These are phyloP conservation scores for Macrotrachela quadricornifera DNA, from an alignment of 1,140 invertebrate species.

Conservation along the genomic window DNA sequence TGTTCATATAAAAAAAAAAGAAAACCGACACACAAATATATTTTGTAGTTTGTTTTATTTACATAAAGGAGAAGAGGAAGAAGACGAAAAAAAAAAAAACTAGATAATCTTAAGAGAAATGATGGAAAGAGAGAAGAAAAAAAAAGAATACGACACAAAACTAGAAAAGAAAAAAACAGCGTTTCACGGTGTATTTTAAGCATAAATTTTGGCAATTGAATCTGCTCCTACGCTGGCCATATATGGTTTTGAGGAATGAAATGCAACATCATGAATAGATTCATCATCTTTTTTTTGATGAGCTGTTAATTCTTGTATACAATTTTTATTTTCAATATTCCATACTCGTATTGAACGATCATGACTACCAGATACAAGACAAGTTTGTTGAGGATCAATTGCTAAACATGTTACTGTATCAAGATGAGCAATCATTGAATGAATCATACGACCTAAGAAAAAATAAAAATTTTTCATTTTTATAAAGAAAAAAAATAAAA, in stretches of 20 bases:
- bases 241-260: conserved; percentile 90
- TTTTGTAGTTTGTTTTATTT: too few species aligned
- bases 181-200: conserved; percentile 20
- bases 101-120: too few species aligned
- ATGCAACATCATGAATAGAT: conserved; percentile 92
- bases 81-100: too few species aligned
- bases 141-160: too few species aligned
- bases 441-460: conserved; percentile 40
- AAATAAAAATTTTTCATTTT: too few species aligned
- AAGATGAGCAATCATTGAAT: conserved; percentile 93
- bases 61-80: too few species aligned
- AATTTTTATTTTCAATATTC: conserved; percentile 95
- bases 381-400: conserved; percentile 88
- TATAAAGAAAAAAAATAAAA: too few species aligned
- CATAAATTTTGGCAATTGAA: conserved; percentile 83
- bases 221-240: conserved; percentile 96
- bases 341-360: conserved; percentile 96
- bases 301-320: conserved; percentile 95
- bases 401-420: conserved; percentile 92
- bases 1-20: too few species aligned
- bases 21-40: too few species aligned
- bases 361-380: conserved; percentile 88
- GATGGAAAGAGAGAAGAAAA: too few species aligned
- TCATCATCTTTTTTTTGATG: conserved; percentile 99
- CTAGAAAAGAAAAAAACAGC: too few species aligned